phyloP scores from a whole-genome alignment of 2,113 vertebrate genomes.

The Ophthalmotilapia sp. region DNA sequence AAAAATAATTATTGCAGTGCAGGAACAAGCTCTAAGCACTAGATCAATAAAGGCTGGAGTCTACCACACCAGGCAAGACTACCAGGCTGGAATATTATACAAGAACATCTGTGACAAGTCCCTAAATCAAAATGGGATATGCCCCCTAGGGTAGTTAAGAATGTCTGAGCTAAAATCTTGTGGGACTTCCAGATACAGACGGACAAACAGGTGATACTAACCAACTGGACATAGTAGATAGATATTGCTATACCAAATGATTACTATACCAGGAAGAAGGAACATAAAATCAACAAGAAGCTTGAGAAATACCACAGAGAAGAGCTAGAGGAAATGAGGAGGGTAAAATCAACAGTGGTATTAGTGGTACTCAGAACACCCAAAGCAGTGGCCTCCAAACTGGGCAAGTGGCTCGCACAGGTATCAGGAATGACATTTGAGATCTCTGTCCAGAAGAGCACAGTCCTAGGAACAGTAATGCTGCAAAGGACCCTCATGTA shows the following conservation, averaged over 20 bases:
- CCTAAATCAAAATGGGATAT: neutral
- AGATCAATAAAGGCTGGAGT: fast-evolving
- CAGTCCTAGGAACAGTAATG: neutral
- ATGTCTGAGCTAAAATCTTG: neutral
- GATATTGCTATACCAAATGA: neutral
- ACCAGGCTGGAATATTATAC: neutral
- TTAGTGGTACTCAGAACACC: neutral
- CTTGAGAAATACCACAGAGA: neutral
- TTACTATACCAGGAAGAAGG: neutral
- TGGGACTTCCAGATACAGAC: neutral
- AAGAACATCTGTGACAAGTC: neutral
- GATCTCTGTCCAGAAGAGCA: neutral
- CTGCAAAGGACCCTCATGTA: neutral
- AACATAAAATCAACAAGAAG: neutral
- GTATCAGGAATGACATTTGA: neutral
- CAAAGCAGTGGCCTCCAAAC: neutral
- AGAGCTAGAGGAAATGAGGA: neutral
- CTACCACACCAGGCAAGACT: neutral
- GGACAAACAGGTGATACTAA: neutral
- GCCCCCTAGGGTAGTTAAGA: neutral
- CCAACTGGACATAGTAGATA: fast-evolving
- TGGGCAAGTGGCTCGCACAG: neutral
- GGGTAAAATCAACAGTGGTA: neutral
- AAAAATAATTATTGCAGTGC: neutral
- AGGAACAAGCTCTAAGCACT: neutral